phyloP scores from a whole-genome alignment of 2,113 vertebrate species.

The Glaucidium brasilianum region DNA sequence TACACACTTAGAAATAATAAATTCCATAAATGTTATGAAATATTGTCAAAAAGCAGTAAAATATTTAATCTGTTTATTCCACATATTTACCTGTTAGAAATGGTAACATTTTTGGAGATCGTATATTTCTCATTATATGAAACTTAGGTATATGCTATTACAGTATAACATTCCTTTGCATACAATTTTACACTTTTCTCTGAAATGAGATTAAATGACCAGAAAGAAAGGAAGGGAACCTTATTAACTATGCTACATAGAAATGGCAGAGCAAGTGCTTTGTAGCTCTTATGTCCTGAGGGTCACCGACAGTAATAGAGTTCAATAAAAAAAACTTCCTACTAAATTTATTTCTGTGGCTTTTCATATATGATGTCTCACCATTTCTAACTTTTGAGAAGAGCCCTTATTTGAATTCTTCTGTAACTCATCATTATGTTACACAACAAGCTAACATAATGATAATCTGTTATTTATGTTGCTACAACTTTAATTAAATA shows the following conservation, averaged over 20 bases:
- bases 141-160: neutral
- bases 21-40: neutral
- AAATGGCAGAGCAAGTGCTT: neutral
- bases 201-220: neutral
- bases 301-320: neutral
- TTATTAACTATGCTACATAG: neutral
- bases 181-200: neutral
- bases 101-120: neutral
- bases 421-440: neutral
- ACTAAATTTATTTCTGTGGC: neutral
- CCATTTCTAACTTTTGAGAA: neutral
- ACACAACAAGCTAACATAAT: neutral
- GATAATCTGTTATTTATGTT: neutral
- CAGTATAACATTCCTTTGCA: neutral
- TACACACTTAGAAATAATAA: neutral
- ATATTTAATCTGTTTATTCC: neutral
- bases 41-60: neutral
- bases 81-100: neutral
- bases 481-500: neutral
- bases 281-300: neutral
- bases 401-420: neutral
- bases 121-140: neutral
- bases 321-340: neutral
- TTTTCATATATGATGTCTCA: neutral
- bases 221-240: neutral